These are phyloP conservation scores for Dipodomys ordii DNA, from an alignment of 2,113 vertebrate species.

Conservation along the genomic window DNA sequence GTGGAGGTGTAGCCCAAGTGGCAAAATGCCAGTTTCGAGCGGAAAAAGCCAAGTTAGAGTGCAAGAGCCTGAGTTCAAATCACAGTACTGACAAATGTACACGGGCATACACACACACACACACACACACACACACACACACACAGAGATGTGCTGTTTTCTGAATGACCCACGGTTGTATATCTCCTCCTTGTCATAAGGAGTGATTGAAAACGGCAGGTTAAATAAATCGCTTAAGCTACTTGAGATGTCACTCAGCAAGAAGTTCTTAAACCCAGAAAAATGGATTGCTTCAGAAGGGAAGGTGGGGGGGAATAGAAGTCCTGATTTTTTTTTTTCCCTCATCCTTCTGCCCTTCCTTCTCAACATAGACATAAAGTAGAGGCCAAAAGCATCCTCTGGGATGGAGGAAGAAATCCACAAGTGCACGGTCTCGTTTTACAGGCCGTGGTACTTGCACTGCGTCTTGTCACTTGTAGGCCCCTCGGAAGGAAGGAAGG, in stretches of 20 bases:
- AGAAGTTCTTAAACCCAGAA: conserved; percentile 22
- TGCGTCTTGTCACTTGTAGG: no score
- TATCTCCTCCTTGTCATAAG: background rate
- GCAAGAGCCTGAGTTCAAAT: no score
- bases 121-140: no score
- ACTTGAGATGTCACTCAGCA: background rate
- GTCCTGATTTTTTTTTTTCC: background rate
- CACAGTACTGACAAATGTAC: no score
- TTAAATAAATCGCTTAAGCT: conserved; percentile 33
- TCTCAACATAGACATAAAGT: background rate
- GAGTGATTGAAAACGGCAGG: background rate
- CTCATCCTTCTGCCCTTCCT: background rate
- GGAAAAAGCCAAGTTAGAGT: no score
- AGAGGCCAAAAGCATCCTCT: background rate
- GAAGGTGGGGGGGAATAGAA: no score
- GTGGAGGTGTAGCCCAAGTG: no score
- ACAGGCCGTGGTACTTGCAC: no score
- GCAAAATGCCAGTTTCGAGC: no score
- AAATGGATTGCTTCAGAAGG: conserved; percentile 20
- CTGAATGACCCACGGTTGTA: background rate
- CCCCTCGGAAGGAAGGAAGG: no score
- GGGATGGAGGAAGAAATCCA: background rate
- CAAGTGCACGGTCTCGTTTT: no score
- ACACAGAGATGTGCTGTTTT: background rate
- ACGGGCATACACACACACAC: no score